Percentiles rank a stretch among this genome's conserved stretches.
These are phyloP conservation scores for Paramuricea clavata DNA, from an alignment of 92 coral and sea anemone species.

Conservation along the genomic window DNA sequence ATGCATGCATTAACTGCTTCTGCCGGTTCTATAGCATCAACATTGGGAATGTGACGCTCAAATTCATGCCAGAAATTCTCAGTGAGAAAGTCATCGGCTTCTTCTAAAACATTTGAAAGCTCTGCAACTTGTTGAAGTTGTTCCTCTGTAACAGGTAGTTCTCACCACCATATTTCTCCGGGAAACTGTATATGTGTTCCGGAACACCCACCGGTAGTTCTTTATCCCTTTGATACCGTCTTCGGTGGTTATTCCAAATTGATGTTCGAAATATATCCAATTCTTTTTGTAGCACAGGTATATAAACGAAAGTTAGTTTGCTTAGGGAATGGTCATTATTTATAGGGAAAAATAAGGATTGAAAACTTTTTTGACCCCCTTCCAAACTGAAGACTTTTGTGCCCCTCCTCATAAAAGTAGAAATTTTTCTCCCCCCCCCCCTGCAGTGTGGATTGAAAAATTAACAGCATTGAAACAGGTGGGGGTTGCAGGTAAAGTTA, in stretches of 20 bases:
- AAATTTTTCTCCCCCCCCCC: too few relatives aligned
- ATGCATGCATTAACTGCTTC: conserved; percentile 67
- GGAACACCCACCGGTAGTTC: not conserved
- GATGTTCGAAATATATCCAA: not conserved
- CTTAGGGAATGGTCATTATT: too few relatives aligned
- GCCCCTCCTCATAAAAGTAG: too few relatives aligned
- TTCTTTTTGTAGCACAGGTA: not conserved
- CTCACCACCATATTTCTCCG: not conserved
- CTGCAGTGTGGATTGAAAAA: too few relatives aligned
- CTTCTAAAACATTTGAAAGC: conserved; percentile 56
- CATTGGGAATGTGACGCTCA: conserved; percentile 62
- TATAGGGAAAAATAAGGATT: too few relatives aligned
- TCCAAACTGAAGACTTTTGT: too few relatives aligned
- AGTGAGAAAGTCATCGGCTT: conserved; percentile 55
- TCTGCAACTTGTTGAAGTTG: conserved; percentile 64
- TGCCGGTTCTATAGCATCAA: conserved; percentile 46
- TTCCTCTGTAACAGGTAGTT: conserved; percentile 43
- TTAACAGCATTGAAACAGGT: too few relatives aligned
- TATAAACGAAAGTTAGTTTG: too few relatives aligned
- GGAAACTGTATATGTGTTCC: not conserved
- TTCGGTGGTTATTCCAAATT: not conserved
- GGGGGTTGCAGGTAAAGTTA: too few relatives aligned
- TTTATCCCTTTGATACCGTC: not conserved
- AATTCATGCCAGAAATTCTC: conserved; percentile 57
- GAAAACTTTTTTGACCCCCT: too few relatives aligned